These are phyloP conservation scores for Psettodes erumei DNA, from an alignment of 2,113 vertebrate genomes.

Conservation along the genomic window DNA sequence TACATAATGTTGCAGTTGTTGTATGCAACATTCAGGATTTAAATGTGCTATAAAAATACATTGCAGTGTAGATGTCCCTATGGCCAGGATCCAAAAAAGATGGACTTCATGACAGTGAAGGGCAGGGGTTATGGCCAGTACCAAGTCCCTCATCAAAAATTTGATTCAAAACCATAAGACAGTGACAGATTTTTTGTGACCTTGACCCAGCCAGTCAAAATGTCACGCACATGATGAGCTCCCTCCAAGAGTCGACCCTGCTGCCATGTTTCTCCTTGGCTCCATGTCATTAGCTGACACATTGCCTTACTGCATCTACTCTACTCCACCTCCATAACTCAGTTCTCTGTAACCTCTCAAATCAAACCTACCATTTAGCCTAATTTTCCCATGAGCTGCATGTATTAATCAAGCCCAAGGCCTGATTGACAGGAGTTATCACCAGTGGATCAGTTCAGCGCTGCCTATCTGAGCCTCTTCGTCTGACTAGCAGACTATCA, in stretches of 20 bases:
- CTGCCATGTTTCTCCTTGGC: conserved; percentile 41
- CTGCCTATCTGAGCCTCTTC: conserved; percentile 68
- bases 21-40: neutral
- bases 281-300: conserved; percentile 53
- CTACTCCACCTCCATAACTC: conserved; percentile 55
- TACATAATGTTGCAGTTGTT: too few species aligned
- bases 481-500: conserved; percentile 70
- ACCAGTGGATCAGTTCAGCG: conserved; percentile 68
- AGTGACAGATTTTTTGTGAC: conserved; percentile 68
- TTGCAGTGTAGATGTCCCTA: conserved; percentile 30
- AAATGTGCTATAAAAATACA: conserved; percentile 35
- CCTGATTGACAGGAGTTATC: conserved; percentile 81
- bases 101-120: conserved; percentile 66
- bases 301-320: conserved; percentile 24
- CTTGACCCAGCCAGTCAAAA: conserved; percentile 65
- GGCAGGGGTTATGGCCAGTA: conserved; percentile 62
- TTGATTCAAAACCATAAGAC: conserved; percentile 76
- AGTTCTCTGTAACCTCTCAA: conserved; percentile 60
- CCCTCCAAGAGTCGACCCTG: conserved; percentile 47
- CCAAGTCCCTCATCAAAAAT: conserved; percentile 73
- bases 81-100: conserved; percentile 39
- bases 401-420: conserved; percentile 75
- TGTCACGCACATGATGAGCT: conserved; percentile 26
- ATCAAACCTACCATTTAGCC: conserved; percentile 61
- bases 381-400: conserved; percentile 66